Conservation (phyloP, 2,113 vertebrate genomes). For the Gambusia holbrooki region DNA sequence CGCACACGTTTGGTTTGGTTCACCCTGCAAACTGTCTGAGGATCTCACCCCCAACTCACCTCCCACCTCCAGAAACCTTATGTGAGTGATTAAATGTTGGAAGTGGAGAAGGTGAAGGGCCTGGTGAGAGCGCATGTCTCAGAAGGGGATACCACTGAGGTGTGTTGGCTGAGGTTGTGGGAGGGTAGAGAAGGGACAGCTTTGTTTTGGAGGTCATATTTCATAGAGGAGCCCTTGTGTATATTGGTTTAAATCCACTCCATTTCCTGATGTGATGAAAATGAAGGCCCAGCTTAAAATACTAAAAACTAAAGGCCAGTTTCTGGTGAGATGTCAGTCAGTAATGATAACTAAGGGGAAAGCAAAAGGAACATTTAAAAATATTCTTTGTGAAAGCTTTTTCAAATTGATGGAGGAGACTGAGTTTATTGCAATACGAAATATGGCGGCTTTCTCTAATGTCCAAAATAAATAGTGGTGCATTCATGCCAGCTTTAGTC, state of each 20-base stretch:
- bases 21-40: constrained; percentile 47
- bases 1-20: constrained; percentile 12
- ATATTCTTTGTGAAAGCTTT: no score
- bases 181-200: constrained; percentile 54
- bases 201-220: constrained; percentile 76
- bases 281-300: constrained; percentile 44
- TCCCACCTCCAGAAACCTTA: constrained; percentile 28
- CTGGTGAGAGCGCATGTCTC: constrained; percentile 33
- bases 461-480: no score
- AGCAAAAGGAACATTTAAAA: no score
- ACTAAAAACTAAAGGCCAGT: not conserved
- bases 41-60: constrained; percentile 52
- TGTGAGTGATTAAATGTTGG: constrained; percentile 74
- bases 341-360: no score
- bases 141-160: constrained; percentile 26
- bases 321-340: no score
- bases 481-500: no score
- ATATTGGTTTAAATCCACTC: constrained; percentile 74
- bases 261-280: constrained; percentile 58
- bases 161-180: constrained; percentile 29
- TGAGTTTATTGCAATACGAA: no score
- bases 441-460: no score
- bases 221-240: constrained; percentile 72
- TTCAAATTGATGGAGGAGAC: no score
- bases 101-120: constrained; percentile 57